Percentiles rank a stretch among this genome's conserved stretches.
These are phyloP conservation scores for Drosophila lini DNA, from an alignment of 1,140 invertebrate genomes.

Conservation along the genomic window DNA sequence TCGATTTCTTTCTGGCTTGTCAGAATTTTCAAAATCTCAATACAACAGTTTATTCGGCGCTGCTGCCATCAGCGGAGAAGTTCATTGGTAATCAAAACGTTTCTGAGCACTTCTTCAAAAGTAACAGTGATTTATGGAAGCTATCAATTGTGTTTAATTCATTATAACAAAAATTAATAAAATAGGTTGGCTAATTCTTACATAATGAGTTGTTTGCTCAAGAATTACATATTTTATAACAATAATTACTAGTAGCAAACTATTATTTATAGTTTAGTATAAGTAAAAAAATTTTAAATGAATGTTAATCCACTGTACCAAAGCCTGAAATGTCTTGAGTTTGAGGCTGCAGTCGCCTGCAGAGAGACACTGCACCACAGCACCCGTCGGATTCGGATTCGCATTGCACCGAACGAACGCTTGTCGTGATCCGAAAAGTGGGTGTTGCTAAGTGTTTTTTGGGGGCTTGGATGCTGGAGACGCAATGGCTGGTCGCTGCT, in stretches of 20 bases:
- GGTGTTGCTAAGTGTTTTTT: slow-evolving; percentile 79
- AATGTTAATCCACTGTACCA: slow-evolving; percentile 20
- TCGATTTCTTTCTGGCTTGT: slow-evolving; percentile 41
- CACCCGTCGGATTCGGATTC: slow-evolving; percentile 29
- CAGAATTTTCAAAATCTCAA: slow-evolving; percentile 76
- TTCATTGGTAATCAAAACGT: slow-evolving; percentile 60
- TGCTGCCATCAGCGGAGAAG: slow-evolving; percentile 47
- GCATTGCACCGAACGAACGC: slow-evolving; percentile 17
- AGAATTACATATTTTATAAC: too few species aligned
- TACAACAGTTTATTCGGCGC: slow-evolving; percentile 46
- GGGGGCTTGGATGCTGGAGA: slow-evolving; percentile 65
- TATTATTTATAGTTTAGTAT: not conserved
- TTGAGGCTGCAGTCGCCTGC: slow-evolving; percentile 3
- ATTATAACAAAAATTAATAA: not conserved
- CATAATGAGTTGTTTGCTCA: too few species aligned
- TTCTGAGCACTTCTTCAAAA: slow-evolving; percentile 35
- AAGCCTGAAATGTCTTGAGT: not conserved
- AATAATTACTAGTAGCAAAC: too few species aligned
- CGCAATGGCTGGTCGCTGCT: slow-evolving; percentile 65
- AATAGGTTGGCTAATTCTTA: not conserved
- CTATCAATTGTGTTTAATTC: not conserved
- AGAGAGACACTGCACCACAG: slow-evolving; percentile 24
- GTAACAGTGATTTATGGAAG: slow-evolving; percentile 10
- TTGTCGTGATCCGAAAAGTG: slow-evolving; percentile 79
- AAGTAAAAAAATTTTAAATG: not conserved